phyloP scores from a whole-genome alignment of 2,113 vertebrate genomes.

The Ochotona curzoniae region DNA sequence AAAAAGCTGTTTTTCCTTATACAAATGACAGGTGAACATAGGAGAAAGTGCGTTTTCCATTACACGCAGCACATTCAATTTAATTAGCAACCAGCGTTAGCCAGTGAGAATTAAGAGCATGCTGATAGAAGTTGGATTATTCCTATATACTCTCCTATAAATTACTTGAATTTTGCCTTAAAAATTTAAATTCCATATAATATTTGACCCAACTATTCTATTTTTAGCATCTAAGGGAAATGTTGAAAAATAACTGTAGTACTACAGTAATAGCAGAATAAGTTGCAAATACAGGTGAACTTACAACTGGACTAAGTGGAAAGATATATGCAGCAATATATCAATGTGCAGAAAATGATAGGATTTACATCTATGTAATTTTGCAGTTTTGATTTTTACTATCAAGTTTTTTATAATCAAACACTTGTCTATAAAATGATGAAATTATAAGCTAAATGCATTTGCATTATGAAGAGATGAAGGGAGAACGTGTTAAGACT shows the following conservation, averaged over 20 bases:
- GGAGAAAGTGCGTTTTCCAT: not conserved
- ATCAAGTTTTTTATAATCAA: slow-evolving; percentile 4
- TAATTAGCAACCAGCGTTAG: not conserved
- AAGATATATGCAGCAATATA: not conserved
- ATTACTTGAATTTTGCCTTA: not conserved
- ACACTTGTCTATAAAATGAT: not conserved
- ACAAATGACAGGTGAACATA: not conserved
- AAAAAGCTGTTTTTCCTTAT: slow-evolving; percentile 21
- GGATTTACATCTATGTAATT: not conserved
- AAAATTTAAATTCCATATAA: not conserved
- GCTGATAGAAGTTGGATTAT: not conserved
- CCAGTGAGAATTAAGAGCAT: not conserved
- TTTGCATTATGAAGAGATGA: not conserved
- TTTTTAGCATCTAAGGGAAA: not conserved
- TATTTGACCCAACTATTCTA: not conserved
- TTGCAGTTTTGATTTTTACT: not conserved
- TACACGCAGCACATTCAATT: not conserved
- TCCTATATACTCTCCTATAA: not conserved
- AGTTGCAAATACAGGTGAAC: not conserved
- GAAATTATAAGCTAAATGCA: not conserved
- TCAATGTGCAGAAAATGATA: not conserved
- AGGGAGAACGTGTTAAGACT: not conserved
- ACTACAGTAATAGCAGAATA: not conserved
- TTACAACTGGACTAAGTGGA: not conserved
- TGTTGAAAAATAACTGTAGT: not conserved